These are phyloP conservation scores for Colletes collaris DNA, from an alignment of 2,888 invertebrate genomes.

Conservation along the genomic window DNA sequence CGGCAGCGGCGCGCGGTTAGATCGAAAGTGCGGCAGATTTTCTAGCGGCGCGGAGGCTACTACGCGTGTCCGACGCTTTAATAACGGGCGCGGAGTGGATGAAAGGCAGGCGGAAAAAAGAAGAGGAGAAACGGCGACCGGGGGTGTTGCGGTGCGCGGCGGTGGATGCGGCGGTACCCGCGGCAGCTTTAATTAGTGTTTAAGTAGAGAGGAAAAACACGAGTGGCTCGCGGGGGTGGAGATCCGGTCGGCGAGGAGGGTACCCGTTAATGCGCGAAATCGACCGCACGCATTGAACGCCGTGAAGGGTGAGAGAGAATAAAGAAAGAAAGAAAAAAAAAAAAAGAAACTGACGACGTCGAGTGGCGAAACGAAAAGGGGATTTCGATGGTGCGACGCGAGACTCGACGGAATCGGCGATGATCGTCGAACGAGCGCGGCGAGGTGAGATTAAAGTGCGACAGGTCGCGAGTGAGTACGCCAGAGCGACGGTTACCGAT, in stretches of 20 bases:
- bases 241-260: background rate
- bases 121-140: constrained; percentile 13
- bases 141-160: constrained; percentile 25
- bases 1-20: constrained; percentile 62
- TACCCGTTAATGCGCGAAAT: background rate
- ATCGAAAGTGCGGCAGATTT: constrained; percentile 53
- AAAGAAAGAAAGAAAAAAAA: background rate
- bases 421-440: background rate
- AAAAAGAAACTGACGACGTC: background rate
- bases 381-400: constrained; percentile 8
- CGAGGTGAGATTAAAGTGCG: background rate
- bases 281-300: background rate
- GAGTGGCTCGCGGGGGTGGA: background rate
- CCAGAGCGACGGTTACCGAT: too few relatives aligned
- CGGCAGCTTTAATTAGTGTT: constrained; percentile 62
- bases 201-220: constrained; percentile 51
- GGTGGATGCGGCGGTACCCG: constrained; percentile 21
- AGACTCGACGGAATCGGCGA: background rate
- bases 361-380: background rate
- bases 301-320: background rate
- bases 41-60: constrained; percentile 34
- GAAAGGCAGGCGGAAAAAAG: constrained; percentile 25
- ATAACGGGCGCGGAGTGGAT: constrained; percentile 46
- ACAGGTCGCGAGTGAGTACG: background rate
- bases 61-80: constrained; percentile 45